Conservation (phyloP, 1,140 invertebrate species). For the Zelostemma sp. region DNA sequence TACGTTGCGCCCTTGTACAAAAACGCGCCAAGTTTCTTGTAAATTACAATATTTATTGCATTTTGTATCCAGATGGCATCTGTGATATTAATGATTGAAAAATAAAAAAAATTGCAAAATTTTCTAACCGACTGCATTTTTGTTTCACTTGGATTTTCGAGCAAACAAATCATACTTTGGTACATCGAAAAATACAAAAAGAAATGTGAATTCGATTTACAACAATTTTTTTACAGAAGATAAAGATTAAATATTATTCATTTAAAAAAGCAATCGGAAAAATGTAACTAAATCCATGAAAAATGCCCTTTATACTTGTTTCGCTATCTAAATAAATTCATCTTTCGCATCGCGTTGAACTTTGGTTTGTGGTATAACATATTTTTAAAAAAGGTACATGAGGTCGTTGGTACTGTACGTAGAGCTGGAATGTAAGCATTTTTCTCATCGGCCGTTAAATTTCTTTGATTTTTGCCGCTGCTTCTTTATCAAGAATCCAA, state of each 20-base stretch:
- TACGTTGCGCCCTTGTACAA: neutral
- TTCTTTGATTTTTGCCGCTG: conserved; percentile 67
- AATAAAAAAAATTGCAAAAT: conserved; percentile 20
- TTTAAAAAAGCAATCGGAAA: too few relatives aligned
- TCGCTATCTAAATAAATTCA: neutral
- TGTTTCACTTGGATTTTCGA: too few relatives aligned
- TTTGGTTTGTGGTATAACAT: conserved; percentile 1
- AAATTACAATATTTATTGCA: conserved; percentile 32
- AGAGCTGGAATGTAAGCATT: neutral
- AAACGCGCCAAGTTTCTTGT: neutral
- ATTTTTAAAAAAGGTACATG: neutral
- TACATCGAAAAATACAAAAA: too few relatives aligned
- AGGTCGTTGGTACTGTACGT: neutral
- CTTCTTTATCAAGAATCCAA: conserved; percentile 85
- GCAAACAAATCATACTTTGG: too few relatives aligned
- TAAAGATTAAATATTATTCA: too few relatives aligned
- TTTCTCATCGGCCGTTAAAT: neutral
- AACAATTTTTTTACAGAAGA: too few relatives aligned
- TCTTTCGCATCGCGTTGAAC: neutral
- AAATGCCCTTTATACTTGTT: too few relatives aligned
- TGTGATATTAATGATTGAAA: conserved; percentile 39
- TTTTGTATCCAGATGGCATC: conserved; percentile 52
- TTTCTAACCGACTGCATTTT: conserved; percentile 5
- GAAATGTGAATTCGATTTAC: too few relatives aligned
- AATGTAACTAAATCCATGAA: too few relatives aligned